phyloP scores from a whole-genome alignment of 2,797 vertebrate genomes.

The Coregonus suidteri region DNA sequence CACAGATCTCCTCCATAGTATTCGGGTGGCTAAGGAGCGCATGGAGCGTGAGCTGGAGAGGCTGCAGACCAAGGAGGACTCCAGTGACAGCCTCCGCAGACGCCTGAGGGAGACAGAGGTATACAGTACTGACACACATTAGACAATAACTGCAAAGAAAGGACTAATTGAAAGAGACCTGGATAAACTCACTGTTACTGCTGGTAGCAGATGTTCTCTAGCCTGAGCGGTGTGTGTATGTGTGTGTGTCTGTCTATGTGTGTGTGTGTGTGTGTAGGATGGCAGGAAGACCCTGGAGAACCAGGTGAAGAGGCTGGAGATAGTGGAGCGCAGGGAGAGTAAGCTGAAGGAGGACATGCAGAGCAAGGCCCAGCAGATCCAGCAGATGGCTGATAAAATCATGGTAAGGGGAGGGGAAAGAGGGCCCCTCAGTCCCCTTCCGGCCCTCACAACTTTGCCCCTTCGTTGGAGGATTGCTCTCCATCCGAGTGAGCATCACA shows the following conservation, averaged over 20 bases:
- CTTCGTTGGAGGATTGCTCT: background rate
- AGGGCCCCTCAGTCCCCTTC: background rate
- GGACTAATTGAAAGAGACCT: slow-evolving; percentile 59
- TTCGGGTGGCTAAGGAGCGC: slow-evolving; percentile 89
- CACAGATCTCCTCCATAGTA: slow-evolving; percentile 90
- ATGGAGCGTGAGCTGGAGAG: slow-evolving; percentile 91
- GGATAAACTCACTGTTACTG: slow-evolving; percentile 61
- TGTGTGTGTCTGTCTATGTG: too few species aligned
- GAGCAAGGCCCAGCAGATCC: slow-evolving; percentile 96
- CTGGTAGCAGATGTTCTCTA: slow-evolving; percentile 59
- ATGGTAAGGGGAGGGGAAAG: slow-evolving; percentile 78
- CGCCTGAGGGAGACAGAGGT: slow-evolving; percentile 94
- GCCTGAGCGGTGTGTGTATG: slow-evolving; percentile 5
- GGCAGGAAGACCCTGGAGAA: slow-evolving; percentile 96
- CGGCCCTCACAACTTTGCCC: background rate
- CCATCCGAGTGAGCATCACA: too few species aligned
- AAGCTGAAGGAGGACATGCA: slow-evolving; percentile 98
- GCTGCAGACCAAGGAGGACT: slow-evolving; percentile 90
- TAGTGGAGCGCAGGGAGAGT: slow-evolving; percentile 92
- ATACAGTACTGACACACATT: slow-evolving; percentile 21
- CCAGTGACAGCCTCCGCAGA: slow-evolving; percentile 92
- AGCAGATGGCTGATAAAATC: slow-evolving; percentile 99
- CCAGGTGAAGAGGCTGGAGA: slow-evolving; percentile 96
- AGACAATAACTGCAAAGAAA: slow-evolving; percentile 39
- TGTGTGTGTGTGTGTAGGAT: slow-evolving; percentile 77